Evolutionary conservation across 2,113 vertebrate species (phyloP).

Genomic region (Pedetes capensis): DNA sequence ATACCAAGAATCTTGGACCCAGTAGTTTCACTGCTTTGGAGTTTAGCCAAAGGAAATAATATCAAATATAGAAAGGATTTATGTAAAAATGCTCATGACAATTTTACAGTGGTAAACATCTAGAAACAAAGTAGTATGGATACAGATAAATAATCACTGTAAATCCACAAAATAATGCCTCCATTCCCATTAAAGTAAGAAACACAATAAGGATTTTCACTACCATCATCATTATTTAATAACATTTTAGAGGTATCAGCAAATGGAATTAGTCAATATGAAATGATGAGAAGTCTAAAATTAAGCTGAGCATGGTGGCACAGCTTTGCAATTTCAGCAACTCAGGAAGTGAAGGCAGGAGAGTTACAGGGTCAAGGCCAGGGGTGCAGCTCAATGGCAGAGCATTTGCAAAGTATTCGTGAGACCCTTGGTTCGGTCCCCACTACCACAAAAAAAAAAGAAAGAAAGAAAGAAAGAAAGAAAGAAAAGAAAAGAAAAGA

Average conservation of each 20-base stretch:
- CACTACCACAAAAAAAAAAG: no score
- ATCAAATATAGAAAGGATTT: not conserved
- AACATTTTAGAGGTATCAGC: not conserved
- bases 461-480: no score
- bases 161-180: not conserved
- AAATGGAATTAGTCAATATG: not conserved
- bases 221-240: not conserved
- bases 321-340: no score
- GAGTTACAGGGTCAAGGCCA: no score
- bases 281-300: not conserved
- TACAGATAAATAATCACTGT: not conserved
- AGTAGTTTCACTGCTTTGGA: not conserved
- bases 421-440: no score
- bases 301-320: no score
- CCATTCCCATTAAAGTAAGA: not conserved
- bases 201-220: not conserved
- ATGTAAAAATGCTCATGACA: not conserved
- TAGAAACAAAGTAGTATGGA: not conserved
- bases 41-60: slow-evolving; percentile 19
- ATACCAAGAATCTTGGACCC: not conserved
- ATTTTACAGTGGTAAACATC: not conserved
- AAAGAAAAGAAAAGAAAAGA: no score
- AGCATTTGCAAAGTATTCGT: no score
- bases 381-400: no score
- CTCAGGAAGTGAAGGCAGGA: no score